Percentiles rank a stretch among this genome's conserved stretches.
Evolutionary conservation across 23 tunicate species (phyloP).

Genomic region (Aplidium turbinatum): DNA sequence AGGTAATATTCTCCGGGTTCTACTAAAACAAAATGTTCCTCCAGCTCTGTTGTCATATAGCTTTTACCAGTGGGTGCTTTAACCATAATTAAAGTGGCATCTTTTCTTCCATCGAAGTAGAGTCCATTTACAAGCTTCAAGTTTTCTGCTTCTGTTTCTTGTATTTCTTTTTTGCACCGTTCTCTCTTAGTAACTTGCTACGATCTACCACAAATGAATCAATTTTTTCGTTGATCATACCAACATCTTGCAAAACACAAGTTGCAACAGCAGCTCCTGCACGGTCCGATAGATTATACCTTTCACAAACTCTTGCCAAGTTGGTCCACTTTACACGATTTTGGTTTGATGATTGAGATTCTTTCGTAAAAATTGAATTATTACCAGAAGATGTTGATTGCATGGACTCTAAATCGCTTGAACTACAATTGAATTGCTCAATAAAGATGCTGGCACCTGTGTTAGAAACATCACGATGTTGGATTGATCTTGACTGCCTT

Average conservation of each 20-base stretch:
- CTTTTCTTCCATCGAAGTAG: slow-evolving; percentile 23
- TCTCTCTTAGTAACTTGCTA: slow-evolving; percentile 15
- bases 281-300: slow-evolving; percentile 15
- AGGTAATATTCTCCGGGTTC: slow-evolving; percentile 5
- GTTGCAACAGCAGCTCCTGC: slow-evolving; percentile 18
- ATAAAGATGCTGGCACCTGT: too few species aligned
- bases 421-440: neutral
- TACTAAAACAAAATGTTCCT: slow-evolving; percentile 16
- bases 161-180: neutral
- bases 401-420: slow-evolving; percentile 2
- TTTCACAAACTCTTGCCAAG: slow-evolving; percentile 11
- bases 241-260: neutral
- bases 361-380: slow-evolving; percentile 31
- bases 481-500: slow-evolving; percentile 12
- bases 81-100: slow-evolving; percentile 8
- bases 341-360: neutral
- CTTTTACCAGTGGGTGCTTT: neutral
- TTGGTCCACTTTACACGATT: slow-evolving; percentile 2
- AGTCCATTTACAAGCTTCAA: neutral
- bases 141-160: neutral
- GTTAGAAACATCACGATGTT: too few species aligned
- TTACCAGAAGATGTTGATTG: slow-evolving; percentile 19
- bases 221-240: neutral
- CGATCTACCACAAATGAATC: slow-evolving; percentile 2
- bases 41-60: neutral